Base-by-base conservation (phyloP, 2,113 vertebrate genomes). In the Cairina moschata region DNA sequence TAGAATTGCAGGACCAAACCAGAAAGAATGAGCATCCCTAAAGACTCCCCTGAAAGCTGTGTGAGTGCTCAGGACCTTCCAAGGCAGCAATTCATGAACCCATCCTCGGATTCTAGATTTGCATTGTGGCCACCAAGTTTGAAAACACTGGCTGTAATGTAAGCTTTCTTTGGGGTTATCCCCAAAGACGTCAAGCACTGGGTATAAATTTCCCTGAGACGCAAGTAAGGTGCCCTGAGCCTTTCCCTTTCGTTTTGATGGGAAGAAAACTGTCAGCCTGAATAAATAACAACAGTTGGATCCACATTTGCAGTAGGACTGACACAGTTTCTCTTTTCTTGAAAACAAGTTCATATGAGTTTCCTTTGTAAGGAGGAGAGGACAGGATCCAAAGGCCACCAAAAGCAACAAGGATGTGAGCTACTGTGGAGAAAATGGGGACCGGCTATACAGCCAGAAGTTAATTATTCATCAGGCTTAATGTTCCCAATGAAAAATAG, bases 381-480 rank as follows among this genome's bases (percentile, higher is more conserved):
- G 54, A 40, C 52, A 74, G 42, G 34, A 72, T 75, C 3, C 0
- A 79, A 68, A 91, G 44, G 17, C 69, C 28, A 75, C 29, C 62
- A 50, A 66, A 92, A 78, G 65, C 88, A 93, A 81, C 48, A 56
- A 86, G 38, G 8, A 44, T 86, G n/a, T 73, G 54, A 86, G 14
- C 11, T 67, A 31, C 55, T 56, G 56, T 56, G 83, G 88, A 88
- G 66, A 92, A 95, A 86, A 92, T 66, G 54, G 66, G 79, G 25
- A 11, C 60, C 90, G 44, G 38, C 69, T 82, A n/a, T 90, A 69
- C 58, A 87, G 65, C 54, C 34, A 72, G 40, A 78, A 90, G 88
- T 93, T 96, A 95, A 93, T 97, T 92, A 94, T 94, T 93, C 28
- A 62, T 94, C 58, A 84, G 60, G 34, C 54, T 91, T 93, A 65